Percentiles rank a stretch among this genome's conserved stretches.
These are phyloP conservation scores for Apteryx mantelli DNA, from an alignment of 2,113 vertebrate genomes.

Conservation along the genomic window DNA sequence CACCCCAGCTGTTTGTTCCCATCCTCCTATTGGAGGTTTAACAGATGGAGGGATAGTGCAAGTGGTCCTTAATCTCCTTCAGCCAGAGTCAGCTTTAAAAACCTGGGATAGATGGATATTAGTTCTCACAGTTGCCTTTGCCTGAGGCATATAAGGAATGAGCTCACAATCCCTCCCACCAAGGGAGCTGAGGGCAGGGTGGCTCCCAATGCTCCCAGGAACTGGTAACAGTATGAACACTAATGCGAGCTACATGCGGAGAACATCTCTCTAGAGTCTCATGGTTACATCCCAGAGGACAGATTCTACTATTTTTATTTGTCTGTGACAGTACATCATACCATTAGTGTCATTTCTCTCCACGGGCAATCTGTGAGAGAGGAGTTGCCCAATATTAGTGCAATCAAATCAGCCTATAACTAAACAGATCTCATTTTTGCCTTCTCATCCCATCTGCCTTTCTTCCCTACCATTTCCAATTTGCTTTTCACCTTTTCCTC, in stretches of 20 bases:
- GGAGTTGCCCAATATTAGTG: neutral
- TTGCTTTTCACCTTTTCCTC: neutral
- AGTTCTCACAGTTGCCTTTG: neutral
- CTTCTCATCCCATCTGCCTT: neutral
- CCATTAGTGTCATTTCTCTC: neutral
- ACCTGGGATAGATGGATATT: neutral
- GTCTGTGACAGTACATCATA: neutral
- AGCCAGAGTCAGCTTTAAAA: neutral
- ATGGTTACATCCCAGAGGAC: neutral
- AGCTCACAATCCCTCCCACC: neutral
- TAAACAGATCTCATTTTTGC: neutral
- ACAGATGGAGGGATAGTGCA: neutral
- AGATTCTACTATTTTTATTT: neutral
- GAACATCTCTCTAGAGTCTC: neutral
- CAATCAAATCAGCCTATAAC: neutral
- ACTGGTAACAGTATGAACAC: neutral
- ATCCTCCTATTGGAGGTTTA: rapidly evolving
- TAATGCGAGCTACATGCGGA: neutral
- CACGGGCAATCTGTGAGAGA: neutral
- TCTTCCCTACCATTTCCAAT: neutral
- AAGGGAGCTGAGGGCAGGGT: neutral
- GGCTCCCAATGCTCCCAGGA: neutral
- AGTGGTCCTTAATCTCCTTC: neutral
- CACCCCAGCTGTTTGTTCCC: neutral
- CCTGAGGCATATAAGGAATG: neutral